phyloP scores from a whole-genome alignment of 2,888 invertebrate species.

The Neocrepidodera transversa region DNA sequence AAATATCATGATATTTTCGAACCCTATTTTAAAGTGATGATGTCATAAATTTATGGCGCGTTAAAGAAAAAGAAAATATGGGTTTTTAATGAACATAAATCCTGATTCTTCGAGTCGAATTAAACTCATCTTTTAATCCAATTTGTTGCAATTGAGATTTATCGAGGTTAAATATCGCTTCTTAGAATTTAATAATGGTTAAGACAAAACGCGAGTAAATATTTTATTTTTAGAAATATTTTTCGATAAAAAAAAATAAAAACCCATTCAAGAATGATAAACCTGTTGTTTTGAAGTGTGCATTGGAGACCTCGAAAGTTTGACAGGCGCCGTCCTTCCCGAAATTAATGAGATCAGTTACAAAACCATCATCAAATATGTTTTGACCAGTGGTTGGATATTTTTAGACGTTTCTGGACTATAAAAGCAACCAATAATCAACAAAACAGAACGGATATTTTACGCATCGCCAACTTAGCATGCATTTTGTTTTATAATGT shows the following conservation, averaged over 20 bases:
- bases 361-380: conserved; percentile 26
- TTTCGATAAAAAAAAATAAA: too few species aligned
- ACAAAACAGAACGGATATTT: conserved; percentile 40
- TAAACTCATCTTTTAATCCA: conserved; percentile 33
- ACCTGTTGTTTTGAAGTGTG: conserved; percentile 17
- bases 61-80: conserved; percentile 22
- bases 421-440: conserved; percentile 37
- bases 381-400: conserved; percentile 30
- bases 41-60: conserved; percentile 11
- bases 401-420: conserved; percentile 35
- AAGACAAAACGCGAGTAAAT: not conserved
- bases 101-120: conserved; percentile 30
- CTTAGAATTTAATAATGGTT: conserved; percentile 18
- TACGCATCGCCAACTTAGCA: conserved; percentile 37
- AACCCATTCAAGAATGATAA: not conserved
- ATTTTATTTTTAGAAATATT: too few species aligned
- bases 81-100: conserved; percentile 38
- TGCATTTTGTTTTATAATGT: conserved; percentile 39
- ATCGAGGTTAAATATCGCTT: conserved; percentile 26
- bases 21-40: too few species aligned
- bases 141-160: conserved; percentile 36
- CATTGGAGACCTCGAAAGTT: conserved; percentile 18
- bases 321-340: conserved; percentile 16
- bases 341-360: conserved; percentile 19
- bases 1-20: too few species aligned